These are phyloP conservation scores for Turritopsis rubra DNA, from an alignment of 30 jellyfish, hydroid and myxozoan genomes.

Conservation along the genomic window DNA sequence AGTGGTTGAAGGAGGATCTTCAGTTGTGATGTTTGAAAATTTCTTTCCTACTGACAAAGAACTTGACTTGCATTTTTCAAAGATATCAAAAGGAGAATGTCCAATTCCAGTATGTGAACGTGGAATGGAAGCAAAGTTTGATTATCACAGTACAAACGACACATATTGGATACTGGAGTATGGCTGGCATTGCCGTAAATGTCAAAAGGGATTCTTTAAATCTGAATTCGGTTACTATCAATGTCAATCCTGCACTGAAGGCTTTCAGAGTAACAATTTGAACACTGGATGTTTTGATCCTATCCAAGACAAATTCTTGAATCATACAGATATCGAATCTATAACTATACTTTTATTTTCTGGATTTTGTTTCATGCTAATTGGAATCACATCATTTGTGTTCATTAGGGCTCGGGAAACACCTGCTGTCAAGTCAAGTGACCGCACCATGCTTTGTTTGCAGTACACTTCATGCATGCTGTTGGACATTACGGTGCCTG, in stretches of 20 bases:
- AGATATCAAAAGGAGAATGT: not conserved
- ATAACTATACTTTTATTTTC: not conserved
- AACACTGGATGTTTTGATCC: conserved; percentile 3
- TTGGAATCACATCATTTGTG: not conserved
- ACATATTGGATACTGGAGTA: not conserved
- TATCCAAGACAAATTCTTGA: not conserved
- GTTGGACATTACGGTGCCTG: not conserved
- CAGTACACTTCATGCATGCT: not conserved
- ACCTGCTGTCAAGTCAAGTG: not conserved
- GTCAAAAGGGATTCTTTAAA: not conserved
- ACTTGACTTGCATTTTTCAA: not conserved
- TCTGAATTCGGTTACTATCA: not conserved
- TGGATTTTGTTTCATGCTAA: not conserved
- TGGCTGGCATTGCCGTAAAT: not conserved
- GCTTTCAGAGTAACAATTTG: not conserved
- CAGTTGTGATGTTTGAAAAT: not conserved
- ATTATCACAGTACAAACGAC: not conserved
- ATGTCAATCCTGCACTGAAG: not conserved
- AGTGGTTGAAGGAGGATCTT: too few species aligned
- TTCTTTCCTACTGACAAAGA: not conserved
- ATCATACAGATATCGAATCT: not conserved
- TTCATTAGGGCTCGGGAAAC: not conserved
- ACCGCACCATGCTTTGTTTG: not conserved
- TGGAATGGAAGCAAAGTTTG: not conserved
- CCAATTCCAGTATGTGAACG: not conserved